These are phyloP conservation scores for Aphis craccivora DNA, from an alignment of 1,140 invertebrate species.

Conservation along the genomic window DNA sequence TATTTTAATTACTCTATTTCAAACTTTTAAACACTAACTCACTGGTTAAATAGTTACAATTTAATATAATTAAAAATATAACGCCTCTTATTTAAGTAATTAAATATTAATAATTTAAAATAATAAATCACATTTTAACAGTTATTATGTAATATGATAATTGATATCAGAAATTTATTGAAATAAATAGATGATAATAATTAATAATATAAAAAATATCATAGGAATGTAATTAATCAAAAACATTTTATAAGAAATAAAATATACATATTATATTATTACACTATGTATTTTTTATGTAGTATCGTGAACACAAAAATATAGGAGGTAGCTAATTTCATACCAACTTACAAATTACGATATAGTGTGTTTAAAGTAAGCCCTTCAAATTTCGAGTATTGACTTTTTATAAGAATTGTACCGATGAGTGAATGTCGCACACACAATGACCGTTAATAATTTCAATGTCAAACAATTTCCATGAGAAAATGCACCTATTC, in stretches of 20 bases:
- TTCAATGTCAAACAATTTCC: background rate
- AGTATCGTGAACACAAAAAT: background rate
- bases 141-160: background rate
- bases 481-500: background rate
- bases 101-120: background rate
- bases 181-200: conserved; percentile 1
- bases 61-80: background rate
- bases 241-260: background rate
- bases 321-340: background rate
- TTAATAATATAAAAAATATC: background rate
- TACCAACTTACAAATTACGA: background rate
- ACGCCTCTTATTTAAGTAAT: background rate
- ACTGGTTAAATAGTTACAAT: background rate
- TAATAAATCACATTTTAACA: background rate
- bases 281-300: background rate
- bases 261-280: background rate
- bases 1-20: background rate
- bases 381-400: conserved; percentile 48
- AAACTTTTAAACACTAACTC: background rate
- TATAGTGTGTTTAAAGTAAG: background rate
- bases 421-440: background rate
- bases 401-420: conserved; percentile 31
- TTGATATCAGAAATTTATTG: background rate
- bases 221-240: background rate
- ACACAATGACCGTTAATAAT: conserved; percentile 32